Evolutionary conservation across 2,113 vertebrate genomes (phyloP), one percentile per base, ranked within the genome.

Genomic region (Laticauda colubrina): DNA sequence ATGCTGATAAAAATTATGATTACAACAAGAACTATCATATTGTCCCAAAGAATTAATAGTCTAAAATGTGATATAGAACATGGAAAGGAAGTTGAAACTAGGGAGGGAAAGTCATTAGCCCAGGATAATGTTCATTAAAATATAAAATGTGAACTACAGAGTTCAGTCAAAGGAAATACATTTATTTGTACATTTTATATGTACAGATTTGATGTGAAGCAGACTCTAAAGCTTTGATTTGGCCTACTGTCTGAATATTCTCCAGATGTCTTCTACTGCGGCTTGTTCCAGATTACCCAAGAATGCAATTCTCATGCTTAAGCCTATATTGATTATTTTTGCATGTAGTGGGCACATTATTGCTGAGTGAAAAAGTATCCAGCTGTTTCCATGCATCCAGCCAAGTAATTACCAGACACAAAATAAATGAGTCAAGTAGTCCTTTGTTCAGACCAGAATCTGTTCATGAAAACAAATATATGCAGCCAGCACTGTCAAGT

Each of bases 311-410:
- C n/a, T 64, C 45, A 39, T 69, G 57, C 59, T 69, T 21, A 48
- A 88, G 45, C 43, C 57, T 15, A 10, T 92, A 87, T 88, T 88
- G 85, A 88, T 92, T n/a, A 51, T 0, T 53, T 51, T 88, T 61
- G 86, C 61, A 61, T 87, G 54, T 8, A 81, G 81, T 61, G 55
- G 51, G 10, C 23, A 53, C 53, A 53, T 87, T 85, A 69, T 93
- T 5, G 39, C 87, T 75, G 24, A 91, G 92, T 88, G 9, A 61
- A 86, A 94, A 95, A 94, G 48, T 11, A 34, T 20, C 85, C 88
- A 0, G 15, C 88, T 93, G 89, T 29, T 20, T 90, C 88, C 20
- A 86, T 29, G 91, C 0, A 0, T 88, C 94, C 89, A 23, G 69
- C 0, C 23, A 91, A 26, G 51, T 85, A 94, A 87, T 92, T 92